A percentile compares a stretch with the other conserved stretches of the same genome.
Evolutionary conservation across 2,888 invertebrate genomes (phyloP).

Genomic region (Hipparchia semele): DNA sequence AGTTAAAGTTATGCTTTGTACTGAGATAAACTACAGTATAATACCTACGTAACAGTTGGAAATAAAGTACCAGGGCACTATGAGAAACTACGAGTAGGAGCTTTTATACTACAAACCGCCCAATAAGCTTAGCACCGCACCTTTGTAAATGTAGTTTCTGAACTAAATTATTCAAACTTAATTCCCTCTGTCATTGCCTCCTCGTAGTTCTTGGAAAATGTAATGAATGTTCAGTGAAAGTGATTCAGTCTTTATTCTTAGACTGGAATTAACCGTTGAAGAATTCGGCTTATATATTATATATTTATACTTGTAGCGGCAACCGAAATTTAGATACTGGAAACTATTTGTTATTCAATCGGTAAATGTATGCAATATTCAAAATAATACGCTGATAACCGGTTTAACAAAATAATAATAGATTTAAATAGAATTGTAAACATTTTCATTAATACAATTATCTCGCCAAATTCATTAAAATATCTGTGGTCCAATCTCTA

Average conservation of each 20-base stretch:
- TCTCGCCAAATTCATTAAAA: not conserved
- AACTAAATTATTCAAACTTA: slow-evolving; percentile 22
- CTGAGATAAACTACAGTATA: not conserved
- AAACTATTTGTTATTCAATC: not conserved
- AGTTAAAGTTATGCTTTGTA: not conserved
- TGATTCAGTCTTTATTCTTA: not conserved
- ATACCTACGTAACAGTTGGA: slow-evolving; percentile 5
- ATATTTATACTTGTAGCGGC: not conserved
- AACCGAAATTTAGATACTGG: slow-evolving; percentile 1
- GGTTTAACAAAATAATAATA: not conserved
- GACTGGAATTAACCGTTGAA: too few species aligned
- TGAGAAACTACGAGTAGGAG: slow-evolving; percentile 5
- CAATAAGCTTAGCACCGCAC: slow-evolving; percentile 6
- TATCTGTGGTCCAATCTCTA: not conserved
- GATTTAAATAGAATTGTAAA: not conserved
- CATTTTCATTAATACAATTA: not conserved
- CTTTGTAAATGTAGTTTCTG: slow-evolving; percentile 23
- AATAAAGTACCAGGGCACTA: slow-evolving; percentile 17
- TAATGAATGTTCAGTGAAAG: slow-evolving; percentile 13
- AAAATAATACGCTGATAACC: not conserved
- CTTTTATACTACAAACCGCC: slow-evolving; percentile 1
- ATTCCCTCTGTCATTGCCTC: slow-evolving; percentile 2
- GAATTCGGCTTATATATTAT: not conserved
- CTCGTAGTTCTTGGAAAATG: not conserved
- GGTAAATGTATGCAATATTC: not conserved